Evolutionary conservation across 2,113 vertebrate genomes (phyloP), one percentile per base, ranked within the genome.

Genomic region (Eretmodus cyanostictus): DNA sequence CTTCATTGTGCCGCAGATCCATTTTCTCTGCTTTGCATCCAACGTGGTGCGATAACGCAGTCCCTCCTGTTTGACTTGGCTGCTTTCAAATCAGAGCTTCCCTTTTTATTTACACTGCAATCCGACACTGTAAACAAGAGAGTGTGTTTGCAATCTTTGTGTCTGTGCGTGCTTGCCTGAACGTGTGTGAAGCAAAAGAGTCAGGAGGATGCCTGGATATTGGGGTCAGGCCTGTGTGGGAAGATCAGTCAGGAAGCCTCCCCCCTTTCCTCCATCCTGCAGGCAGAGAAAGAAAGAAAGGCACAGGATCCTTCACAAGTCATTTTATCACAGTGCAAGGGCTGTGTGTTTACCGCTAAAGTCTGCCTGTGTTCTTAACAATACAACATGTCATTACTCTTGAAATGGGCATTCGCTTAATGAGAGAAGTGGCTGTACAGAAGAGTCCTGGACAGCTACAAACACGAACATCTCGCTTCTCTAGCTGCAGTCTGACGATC

Each of bases 31-130:
- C 86, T 88, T 84, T 91, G 86, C 86, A 53, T 93, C 81, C 86
- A 22, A 63, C 80, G 53, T 87, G 24, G 87, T 51, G 93, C 7
- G 92, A 95, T 94, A 91, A 92, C 82, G 24, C 90, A 63, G 89
- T 68, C 66, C 84, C 88, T 88, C 85, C 89, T 96, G 95, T 95
- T 96, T 96, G 86, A 93, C 81, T 96, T 96, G 96, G 96, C 96
- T 89, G 78, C 78, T 76, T 95, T 95, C 95, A 87, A 95, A 94
- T 96, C 92, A 34, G 86, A 89, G 89, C 92, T 82, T 83, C 84
- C 87, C 78, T 79, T 86, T 89, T 90, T 95, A 92, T 96, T 96
- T 96, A 89, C 91, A 84, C 86, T 93, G 89, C 89, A 92, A 93
- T 92, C 86, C 84, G 90, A 94, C 89, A 90, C 87, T 57, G 94